Base-by-base conservation (phyloP, 1,140 invertebrate species). In the Drosophila littoralis region DNA sequence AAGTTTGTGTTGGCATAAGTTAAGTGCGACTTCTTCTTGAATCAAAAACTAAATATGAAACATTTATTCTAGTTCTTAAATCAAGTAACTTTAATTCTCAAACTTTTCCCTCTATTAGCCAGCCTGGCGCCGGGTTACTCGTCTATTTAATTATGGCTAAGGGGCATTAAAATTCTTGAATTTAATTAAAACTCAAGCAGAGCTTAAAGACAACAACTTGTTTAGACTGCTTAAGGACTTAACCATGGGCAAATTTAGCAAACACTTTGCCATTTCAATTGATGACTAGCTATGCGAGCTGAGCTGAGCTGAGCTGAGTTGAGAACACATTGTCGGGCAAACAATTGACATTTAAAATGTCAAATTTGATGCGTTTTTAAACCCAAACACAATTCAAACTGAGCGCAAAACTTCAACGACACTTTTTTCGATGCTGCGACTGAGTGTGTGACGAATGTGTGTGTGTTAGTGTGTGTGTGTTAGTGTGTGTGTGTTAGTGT, bases 351-450 rank as follows among this genome's bases (percentile, higher is more conserved):
- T 70, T 70, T 38, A 17, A 70, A 70, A 43, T 75, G 59, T 58
- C 52, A 57, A 36, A 52, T 75, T 70, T 75, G 72, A 75, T 70
- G 67, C 52, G 67, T 63, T 64, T 75, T 70, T 75, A 70, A 75
- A 63, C 59, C 22, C 67, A 59, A 50, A 61, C 52, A 57, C 58
- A 75, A 75, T 75, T 57, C 72, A 75, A 75, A 75, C 72, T 58
- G 43, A 70, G 59, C 72, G 50, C 66, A 63, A 63, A 70, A 70
- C 59, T 75, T 75, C 66, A 69, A 69, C 57, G 71, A 69, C 71
- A 50, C 35, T 69, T 74, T 74, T 75, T 75, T 70, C 45, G 72
- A 63, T 36, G 28, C 13, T 50, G 22, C 50, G 6, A 42, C 48
- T 28, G 15, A 48, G 33, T 10, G 28, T 59, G 36, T 50, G 40